Percentiles rank a stretch among this genome's conserved stretches.
phyloP scores from a whole-genome alignment of 1,140 invertebrate species.

The Linepithema humile region DNA sequence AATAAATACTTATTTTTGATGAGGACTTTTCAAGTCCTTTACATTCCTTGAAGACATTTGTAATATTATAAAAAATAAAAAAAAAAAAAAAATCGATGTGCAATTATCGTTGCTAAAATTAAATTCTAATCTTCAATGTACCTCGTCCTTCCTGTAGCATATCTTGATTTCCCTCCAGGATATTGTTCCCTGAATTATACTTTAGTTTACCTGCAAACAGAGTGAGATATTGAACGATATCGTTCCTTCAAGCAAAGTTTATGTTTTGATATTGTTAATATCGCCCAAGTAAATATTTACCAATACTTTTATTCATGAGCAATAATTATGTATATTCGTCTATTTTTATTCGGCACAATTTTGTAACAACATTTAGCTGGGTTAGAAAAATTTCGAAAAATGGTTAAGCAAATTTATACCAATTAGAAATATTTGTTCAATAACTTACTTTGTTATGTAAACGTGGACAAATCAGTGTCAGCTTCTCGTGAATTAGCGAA shows the following conservation, averaged over 20 bases:
- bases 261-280: constrained; percentile 31
- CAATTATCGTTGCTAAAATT: constrained; percentile 11
- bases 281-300: constrained; percentile 30
- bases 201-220: constrained; percentile 79
- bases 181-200: constrained; percentile 80
- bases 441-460: constrained; percentile 23
- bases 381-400: neutral
- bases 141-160: constrained; percentile 82
- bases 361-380: neutral
- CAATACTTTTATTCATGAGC: constrained; percentile 27
- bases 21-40: neutral
- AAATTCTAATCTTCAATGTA: constrained; percentile 60
- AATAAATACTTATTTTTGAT: neutral
- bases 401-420: neutral
- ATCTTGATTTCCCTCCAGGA: constrained; percentile 82
- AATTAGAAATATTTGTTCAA: constrained; percentile 19
- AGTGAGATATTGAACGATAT: constrained; percentile 19
- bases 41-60: neutral
- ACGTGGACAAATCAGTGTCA: neutral
- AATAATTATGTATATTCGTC: constrained; percentile 27
- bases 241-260: constrained; percentile 6
- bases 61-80: neutral
- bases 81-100: neutral
- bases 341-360: neutral
- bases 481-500: neutral